These are phyloP conservation scores for Hipparchia sbordonii DNA, from an alignment of 2,888 invertebrate genomes.

Conservation along the genomic window DNA sequence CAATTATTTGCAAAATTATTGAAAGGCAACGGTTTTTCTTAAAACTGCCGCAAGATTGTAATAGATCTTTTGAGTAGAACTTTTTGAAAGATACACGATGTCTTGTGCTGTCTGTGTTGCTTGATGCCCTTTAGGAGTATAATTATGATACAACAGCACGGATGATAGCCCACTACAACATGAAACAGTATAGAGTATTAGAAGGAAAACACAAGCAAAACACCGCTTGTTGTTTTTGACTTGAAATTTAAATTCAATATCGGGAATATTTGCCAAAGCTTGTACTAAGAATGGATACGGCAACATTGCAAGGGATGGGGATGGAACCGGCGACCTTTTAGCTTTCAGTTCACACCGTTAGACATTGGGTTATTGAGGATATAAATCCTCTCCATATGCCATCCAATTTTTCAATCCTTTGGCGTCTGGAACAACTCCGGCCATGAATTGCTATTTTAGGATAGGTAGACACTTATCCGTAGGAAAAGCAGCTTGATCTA, in stretches of 20 bases:
- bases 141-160: neutral
- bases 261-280: neutral
- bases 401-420: too few species aligned
- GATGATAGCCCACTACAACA: neutral
- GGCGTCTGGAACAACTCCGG: too few species aligned
- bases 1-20: neutral
- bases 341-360: too few species aligned
- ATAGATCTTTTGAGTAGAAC: too few species aligned
- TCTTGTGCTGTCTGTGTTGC: neutral
- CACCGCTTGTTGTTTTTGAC: conserved; percentile 6
- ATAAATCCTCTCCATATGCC: too few species aligned
- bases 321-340: too few species aligned
- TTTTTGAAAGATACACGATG: neutral
- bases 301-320: too few species aligned
- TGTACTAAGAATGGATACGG: too few species aligned
- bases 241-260: conserved; percentile 15
- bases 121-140: neutral
- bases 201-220: conserved; percentile 14
- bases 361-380: too few species aligned
- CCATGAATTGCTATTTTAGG: too few species aligned
- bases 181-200: neutral
- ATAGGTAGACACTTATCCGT: too few species aligned
- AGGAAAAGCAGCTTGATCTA: too few species aligned
- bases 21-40: neutral
- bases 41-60: neutral